A percentile compares a stretch with the other conserved stretches of the same genome.
Evolutionary conservation across 2,113 vertebrate genomes (phyloP).

Genomic region (Anser brachyrhynchus): DNA sequence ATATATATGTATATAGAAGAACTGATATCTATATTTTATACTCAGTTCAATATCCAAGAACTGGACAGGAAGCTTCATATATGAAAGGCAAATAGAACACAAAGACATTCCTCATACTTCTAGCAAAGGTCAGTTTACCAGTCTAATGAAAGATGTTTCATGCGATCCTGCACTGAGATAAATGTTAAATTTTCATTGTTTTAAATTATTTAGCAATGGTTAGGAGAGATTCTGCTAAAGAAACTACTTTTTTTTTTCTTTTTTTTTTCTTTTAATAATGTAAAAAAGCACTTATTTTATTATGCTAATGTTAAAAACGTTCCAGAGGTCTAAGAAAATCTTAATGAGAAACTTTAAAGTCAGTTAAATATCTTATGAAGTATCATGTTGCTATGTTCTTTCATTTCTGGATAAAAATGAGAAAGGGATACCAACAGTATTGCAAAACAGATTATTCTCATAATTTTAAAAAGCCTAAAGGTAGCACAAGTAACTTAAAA

Average conservation of each 20-base stretch:
- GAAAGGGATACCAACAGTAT: not conserved
- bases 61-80: not conserved
- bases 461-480: not conserved
- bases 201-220: not conserved
- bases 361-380: not conserved
- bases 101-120: not conserved
- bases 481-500: not conserved
- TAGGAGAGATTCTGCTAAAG: not conserved
- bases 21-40: not conserved
- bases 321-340: not conserved
- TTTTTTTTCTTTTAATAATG: not conserved
- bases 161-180: not conserved
- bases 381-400: not conserved
- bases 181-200: not conserved
- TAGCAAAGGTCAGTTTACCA: not conserved
- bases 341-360: not conserved
- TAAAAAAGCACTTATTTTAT: not conserved
- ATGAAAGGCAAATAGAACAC: not conserved
- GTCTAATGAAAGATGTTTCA: not conserved
- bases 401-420: not conserved
- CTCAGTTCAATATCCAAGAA: not conserved
- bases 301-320: not conserved
- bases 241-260: not conserved
- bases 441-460: not conserved
- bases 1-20: not conserved